Base-by-base conservation (phyloP, 1,140 invertebrate genomes). In the Samia ricini region DNA sequence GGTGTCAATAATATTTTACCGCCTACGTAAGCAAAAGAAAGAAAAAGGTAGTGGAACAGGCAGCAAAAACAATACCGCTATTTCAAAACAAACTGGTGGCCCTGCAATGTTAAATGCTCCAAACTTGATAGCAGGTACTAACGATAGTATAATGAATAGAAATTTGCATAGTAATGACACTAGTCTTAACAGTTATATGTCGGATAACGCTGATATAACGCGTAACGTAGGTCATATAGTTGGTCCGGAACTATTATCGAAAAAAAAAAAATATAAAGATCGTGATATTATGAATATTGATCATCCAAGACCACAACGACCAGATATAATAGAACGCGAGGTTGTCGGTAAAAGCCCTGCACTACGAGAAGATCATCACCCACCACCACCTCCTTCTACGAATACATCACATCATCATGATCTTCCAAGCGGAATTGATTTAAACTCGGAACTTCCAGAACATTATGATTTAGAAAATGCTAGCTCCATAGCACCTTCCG, bases 401-500 rank as follows among this genome's bases (percentile, higher is more conserved):
- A 94, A 93, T 79, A 92, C 86, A 23, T 92, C 91, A 0, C 88
- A 94, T 29, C 94, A 95, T 71, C 94, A 95, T 60, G 94, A 95
- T 65, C 93, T 93, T 63, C 91, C 92, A 0, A 92, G 92, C 62
- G 92, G 92, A 36, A 93, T 93, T 62, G 93, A 94, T 68, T 81
- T 95, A 56, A 94, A 96, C 80, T 95, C 95, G 0, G 97, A 98
- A 82, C 93, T 96, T 68, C 97, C 97, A 0, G 98, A 99, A 82
- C 98, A 98, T 81, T 99, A 99, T 77, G 98, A 99, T 84, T 90
- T 99, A 58, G 98, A 99, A 88, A 99, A 99, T 89, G 97, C 98
- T 0, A 98, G 97, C 83, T 98, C 97, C 0, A 99, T 99, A 69
- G 98, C 98, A 0, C 98, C 98, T 0, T 98, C 97, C 10, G 98